Conservation (phyloP, 2,113 vertebrate species). For the Alligator sinensis region DNA sequence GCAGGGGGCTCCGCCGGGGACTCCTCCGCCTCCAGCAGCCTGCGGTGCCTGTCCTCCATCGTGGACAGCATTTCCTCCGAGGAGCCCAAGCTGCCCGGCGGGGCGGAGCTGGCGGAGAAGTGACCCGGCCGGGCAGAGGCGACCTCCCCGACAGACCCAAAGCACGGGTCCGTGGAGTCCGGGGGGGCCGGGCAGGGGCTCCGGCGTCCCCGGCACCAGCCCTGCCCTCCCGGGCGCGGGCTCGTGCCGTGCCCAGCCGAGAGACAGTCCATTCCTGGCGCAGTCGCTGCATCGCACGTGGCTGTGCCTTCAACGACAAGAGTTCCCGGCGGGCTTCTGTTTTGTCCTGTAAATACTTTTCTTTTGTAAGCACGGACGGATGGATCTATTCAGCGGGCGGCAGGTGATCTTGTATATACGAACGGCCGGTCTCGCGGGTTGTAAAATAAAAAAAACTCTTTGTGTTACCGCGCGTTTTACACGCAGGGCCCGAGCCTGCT, state of each 20-base stretch:
- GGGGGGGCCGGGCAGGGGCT: too few relatives aligned
- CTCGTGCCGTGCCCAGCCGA: not conserved
- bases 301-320: conserved; percentile 60
- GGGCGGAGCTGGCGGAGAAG: conserved; percentile 82
- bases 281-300: conserved; percentile 51
- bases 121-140: conserved; percentile 26
- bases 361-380: conserved; percentile 71
- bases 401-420: conserved; percentile 77
- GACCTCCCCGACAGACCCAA: too few relatives aligned
- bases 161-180: too few relatives aligned
- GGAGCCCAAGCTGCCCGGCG: conserved; percentile 80
- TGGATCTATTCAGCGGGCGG: conserved; percentile 74
- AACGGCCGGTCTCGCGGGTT: conserved; percentile 54
- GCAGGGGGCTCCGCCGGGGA: conserved; percentile 81
- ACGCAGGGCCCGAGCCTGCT: not conserved
- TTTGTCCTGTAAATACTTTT: conserved; percentile 78
- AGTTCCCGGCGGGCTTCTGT: not conserved
- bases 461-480: conserved; percentile 65
- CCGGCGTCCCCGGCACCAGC: too few relatives aligned
- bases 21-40: conserved; percentile 91
- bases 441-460: conserved; percentile 77
- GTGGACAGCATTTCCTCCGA: conserved; percentile 96
- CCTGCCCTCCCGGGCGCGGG: too few relatives aligned
- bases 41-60: conserved; percentile 94
- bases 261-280: conserved; percentile 80